Conservation (phyloP, 92 coral and sea anemone genomes). For the Heliopora coerulea region DNA sequence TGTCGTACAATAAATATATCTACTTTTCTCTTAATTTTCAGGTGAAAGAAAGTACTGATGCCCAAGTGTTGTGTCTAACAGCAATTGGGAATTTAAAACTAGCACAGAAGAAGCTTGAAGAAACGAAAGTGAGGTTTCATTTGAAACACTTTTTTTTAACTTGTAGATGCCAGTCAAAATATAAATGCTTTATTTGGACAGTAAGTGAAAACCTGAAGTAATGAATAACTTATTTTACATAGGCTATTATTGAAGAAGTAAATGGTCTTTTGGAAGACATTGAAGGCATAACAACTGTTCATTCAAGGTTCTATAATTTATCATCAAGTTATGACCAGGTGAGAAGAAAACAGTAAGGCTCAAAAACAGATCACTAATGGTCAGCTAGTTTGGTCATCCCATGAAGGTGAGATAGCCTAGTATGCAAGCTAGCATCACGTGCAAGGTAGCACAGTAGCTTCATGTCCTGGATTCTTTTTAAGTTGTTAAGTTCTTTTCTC, state of each 20-base stretch:
- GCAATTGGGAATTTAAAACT: slow-evolving; percentile 87
- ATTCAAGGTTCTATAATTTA: slow-evolving; percentile 86
- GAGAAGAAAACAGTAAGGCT: slow-evolving; percentile 54
- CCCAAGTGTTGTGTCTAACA: slow-evolving; percentile 84
- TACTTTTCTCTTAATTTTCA: slow-evolving; percentile 10
- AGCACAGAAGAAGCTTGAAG: slow-evolving; percentile 72
- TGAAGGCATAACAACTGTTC: slow-evolving; percentile 92
- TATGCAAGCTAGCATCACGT: too few relatives aligned
- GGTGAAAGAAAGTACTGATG: slow-evolving; percentile 83
- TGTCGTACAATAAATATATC: too few relatives aligned
- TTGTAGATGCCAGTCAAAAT: not conserved
- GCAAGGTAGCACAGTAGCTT: too few relatives aligned
- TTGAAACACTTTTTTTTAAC: too few relatives aligned
- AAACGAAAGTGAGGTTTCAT: slow-evolving; percentile 70
- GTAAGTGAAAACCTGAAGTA: too few relatives aligned
- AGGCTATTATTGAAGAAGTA: slow-evolving; percentile 79
- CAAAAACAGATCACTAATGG: too few relatives aligned
- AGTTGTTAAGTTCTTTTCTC: too few relatives aligned
- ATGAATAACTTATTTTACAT: not conserved
- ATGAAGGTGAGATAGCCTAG: too few relatives aligned
- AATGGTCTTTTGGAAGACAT: slow-evolving; percentile 89
- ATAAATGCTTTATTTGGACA: too few relatives aligned
- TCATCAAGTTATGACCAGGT: slow-evolving; percentile 95
- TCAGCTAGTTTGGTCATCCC: too few relatives aligned
- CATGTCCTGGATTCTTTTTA: too few relatives aligned